These are phyloP conservation scores for Drosophila carrolli DNA, from an alignment of 1,140 invertebrate species.

Conservation along the genomic window DNA sequence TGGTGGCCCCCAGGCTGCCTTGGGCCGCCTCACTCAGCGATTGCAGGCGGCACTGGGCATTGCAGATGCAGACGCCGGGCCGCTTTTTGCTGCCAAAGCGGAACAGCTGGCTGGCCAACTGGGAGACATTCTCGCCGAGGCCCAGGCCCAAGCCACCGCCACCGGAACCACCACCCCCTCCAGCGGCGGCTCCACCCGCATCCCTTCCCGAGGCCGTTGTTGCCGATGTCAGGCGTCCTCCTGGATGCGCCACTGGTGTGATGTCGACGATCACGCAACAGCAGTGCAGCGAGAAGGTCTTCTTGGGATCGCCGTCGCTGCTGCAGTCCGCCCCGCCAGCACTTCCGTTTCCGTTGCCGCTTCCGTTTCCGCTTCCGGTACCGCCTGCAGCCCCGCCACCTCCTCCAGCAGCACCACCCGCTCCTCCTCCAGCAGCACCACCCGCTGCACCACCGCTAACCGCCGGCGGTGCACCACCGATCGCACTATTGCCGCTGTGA, in stretches of 20 bases:
- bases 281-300: constrained; percentile 84
- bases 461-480: constrained; percentile 37
- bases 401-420: constrained; percentile 5
- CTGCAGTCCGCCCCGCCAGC: constrained; percentile 31
- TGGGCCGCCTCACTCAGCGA: constrained; percentile 55
- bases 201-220: constrained; percentile 85
- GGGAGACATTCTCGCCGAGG: constrained; percentile 78
- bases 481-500: constrained; percentile 46
- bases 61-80: constrained; percentile 80
- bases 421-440: constrained; percentile 2
- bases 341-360: constrained; percentile 26
- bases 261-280: constrained; percentile 85
- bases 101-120: constrained; percentile 80
- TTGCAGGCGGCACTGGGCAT: constrained; percentile 80
- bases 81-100: constrained; percentile 82
- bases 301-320: constrained; percentile 75
- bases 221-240: constrained; percentile 82
- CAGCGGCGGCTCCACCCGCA: constrained; percentile 66
- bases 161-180: constrained; percentile 74
- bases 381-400: constrained; percentile 6
- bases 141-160: constrained; percentile 82
- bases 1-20: constrained; percentile 60
- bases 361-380: not conserved
- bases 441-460: constrained; percentile 15
- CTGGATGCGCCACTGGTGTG: constrained; percentile 82